Percentiles rank a stretch among this genome's conserved stretches.
Conservation (phyloP, 2,797 vertebrate species). For the Eptatretus atami region DNA sequence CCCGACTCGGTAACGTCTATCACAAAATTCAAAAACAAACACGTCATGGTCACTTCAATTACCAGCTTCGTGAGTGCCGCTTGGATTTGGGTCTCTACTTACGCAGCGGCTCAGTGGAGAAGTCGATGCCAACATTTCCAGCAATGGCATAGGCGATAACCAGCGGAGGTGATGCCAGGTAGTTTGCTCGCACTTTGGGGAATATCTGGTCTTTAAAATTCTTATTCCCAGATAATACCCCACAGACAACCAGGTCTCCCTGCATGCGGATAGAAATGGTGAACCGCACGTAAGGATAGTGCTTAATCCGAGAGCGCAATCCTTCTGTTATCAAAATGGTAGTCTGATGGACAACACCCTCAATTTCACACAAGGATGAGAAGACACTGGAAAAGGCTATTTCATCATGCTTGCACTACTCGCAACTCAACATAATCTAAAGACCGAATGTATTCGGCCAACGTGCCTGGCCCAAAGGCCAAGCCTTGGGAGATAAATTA, state of each 20-base stretch:
- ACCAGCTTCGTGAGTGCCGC: neutral
- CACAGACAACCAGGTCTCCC: conserved; percentile 62
- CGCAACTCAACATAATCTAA: too few relatives aligned
- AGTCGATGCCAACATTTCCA: conserved; percentile 53
- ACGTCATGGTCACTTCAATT: neutral
- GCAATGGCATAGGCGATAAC: conserved; percentile 86
- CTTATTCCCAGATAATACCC: conserved; percentile 64
- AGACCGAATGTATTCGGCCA: too few relatives aligned
- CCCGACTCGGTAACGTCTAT: conserved; percentile 15
- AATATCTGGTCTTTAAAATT: conserved; percentile 92
- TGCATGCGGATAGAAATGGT: conserved; percentile 12
- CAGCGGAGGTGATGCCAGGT: conserved; percentile 55
- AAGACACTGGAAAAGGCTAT: too few relatives aligned
- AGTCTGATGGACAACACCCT: too few relatives aligned
- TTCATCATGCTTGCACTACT: too few relatives aligned
- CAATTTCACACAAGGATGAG: too few relatives aligned
- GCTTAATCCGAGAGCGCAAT: too few relatives aligned
- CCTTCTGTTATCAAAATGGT: too few relatives aligned
- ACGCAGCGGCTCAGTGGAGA: conserved; percentile 65
- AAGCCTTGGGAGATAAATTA: too few relatives aligned
- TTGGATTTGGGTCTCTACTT: conserved; percentile 11
- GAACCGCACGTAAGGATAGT: too few relatives aligned
- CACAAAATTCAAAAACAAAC: conserved; percentile 5
- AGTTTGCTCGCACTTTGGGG: conserved; percentile 80
- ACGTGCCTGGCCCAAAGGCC: too few relatives aligned